Evolutionary conservation across 1,140 invertebrate genomes (phyloP).

Genomic region (Drosophila pseudoananassae): DNA sequence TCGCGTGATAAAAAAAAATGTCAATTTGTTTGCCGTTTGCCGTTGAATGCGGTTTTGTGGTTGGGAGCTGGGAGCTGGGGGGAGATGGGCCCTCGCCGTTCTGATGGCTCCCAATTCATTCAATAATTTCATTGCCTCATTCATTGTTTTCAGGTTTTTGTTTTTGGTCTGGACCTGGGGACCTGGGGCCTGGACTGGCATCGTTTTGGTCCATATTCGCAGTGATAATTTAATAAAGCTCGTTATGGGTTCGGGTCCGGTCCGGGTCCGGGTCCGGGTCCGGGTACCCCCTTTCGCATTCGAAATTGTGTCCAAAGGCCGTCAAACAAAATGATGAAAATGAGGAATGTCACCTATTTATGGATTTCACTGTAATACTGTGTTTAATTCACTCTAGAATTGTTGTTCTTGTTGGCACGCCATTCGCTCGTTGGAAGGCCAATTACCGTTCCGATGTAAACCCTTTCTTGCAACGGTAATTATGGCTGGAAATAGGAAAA

Average conservation of each 20-base stretch:
- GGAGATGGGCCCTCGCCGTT: neutral
- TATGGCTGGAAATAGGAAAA: constrained; percentile 29
- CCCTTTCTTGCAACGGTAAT: constrained; percentile 56
- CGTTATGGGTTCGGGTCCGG: constrained; percentile 22
- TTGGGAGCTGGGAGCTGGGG: neutral
- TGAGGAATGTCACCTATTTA: neutral
- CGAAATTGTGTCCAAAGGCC: neutral
- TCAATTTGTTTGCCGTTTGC: constrained; percentile 72
- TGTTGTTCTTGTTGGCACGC: constrained; percentile 48
- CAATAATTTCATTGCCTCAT: constrained; percentile 75
- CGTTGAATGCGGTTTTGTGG: constrained; percentile 58
- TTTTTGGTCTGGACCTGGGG: constrained; percentile 4
- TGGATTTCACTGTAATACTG: neutral
- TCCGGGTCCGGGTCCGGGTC: neutral
- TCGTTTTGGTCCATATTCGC: constrained; percentile 49
- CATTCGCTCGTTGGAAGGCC: constrained; percentile 50
- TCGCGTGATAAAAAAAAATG: constrained; percentile 55
- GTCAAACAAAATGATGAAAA: neutral
- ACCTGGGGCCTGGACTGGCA: constrained; percentile 11
- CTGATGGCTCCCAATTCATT: constrained; percentile 67
- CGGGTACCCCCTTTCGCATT: constrained; percentile 16
- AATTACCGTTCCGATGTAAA: constrained; percentile 48
- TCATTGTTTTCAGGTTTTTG: constrained; percentile 64
- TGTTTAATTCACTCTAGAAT: neutral
- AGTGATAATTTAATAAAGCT: constrained; percentile 76